Evolutionary conservation across 2,888 invertebrate species (phyloP).

Genomic region (Limulus polyphemus): DNA sequence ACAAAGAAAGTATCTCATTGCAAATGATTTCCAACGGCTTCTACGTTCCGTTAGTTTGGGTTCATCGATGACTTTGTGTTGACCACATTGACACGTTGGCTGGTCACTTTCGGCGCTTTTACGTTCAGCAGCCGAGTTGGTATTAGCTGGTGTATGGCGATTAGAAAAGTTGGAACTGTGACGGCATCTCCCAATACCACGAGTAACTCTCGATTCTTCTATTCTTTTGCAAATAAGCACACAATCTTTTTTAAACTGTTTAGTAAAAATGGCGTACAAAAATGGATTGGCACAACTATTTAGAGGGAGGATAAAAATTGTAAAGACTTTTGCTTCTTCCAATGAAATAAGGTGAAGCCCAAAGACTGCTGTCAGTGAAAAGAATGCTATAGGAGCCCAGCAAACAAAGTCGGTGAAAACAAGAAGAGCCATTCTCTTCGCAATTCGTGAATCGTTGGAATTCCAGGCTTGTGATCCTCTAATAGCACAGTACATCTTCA

Average conservation of each 20-base stretch:
- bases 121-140: constrained; percentile 66
- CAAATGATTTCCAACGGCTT: constrained; percentile 15
- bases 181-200: constrained; percentile 70
- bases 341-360: constrained; percentile 78
- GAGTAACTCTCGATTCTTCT: constrained; percentile 79
- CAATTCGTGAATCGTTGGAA: constrained; percentile 89
- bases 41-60: neutral
- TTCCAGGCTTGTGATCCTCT: constrained; percentile 78
- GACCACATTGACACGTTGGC: constrained; percentile 8
- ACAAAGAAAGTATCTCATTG: constrained; percentile 16
- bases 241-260: constrained; percentile 95
- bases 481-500: constrained; percentile 95
- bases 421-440: constrained; percentile 88
- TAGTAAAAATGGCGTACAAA: constrained; percentile 91
- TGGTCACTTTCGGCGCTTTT: constrained; percentile 36
- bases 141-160: constrained; percentile 72
- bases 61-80: constrained; percentile 8
- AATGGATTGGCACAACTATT: constrained; percentile 98
- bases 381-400: constrained; percentile 96
- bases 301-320: constrained; percentile 86
- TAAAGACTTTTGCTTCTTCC: constrained; percentile 85
- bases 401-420: constrained; percentile 96
- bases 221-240: constrained; percentile 89
- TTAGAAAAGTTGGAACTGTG: constrained; percentile 80
- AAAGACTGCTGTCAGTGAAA: constrained; percentile 82